These are phyloP conservation scores for Acanthococcus lagerstroemiae DNA, from an alignment of 2,888 invertebrate species.

Conservation along the genomic window DNA sequence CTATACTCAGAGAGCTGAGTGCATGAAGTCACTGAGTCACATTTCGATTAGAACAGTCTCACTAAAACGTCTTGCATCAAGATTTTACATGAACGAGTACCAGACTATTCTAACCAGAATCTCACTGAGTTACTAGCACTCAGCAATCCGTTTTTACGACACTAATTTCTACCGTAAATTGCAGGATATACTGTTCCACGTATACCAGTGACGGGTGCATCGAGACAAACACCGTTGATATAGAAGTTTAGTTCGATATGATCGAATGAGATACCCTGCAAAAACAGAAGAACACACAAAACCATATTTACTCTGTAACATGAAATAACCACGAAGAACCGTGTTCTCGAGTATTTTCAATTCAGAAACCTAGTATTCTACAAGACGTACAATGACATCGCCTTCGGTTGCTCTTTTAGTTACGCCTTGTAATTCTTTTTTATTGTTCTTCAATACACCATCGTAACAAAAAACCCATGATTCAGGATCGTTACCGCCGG, in stretches of 20 bases:
- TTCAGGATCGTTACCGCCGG: constrained; percentile 77
- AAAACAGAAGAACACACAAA: too few species aligned
- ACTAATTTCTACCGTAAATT: constrained; percentile 64
- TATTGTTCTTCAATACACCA: constrained; percentile 74
- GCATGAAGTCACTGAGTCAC: too few species aligned
- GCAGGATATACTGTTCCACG: constrained; percentile 86
- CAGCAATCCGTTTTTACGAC: too few species aligned
- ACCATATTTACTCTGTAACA: too few species aligned
- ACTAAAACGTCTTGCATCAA: too few species aligned
- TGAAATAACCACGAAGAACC: not conserved
- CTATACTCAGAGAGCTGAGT: too few species aligned
- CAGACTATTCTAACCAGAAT: too few species aligned
- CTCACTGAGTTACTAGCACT: too few species aligned
- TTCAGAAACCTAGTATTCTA: not conserved
- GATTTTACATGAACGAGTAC: too few species aligned
- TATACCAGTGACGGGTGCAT: constrained; percentile 74
- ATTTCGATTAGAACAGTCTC: too few species aligned
- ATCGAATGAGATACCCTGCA: constrained; percentile 82
- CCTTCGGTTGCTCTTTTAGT: constrained; percentile 55
- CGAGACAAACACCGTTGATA: constrained; percentile 79
- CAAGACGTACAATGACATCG: constrained; percentile 60
- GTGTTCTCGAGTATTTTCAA: not conserved
- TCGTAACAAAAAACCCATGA: constrained; percentile 92
- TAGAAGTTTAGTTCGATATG: constrained; percentile 93
- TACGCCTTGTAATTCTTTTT: constrained; percentile 63